Conservation (phyloP, 2,888 invertebrate species). For the Onthophagus sagittarius region DNA sequence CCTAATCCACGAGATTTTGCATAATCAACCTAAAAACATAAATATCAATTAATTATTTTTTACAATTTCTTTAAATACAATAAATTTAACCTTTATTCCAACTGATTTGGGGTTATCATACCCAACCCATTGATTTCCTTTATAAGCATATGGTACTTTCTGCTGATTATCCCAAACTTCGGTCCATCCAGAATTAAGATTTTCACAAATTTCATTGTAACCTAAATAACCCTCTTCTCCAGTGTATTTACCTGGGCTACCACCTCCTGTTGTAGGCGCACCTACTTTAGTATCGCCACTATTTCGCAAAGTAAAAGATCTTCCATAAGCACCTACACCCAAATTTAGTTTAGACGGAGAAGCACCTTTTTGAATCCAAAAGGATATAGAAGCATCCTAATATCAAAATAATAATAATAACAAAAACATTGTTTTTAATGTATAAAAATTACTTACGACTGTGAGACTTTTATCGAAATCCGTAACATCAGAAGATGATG, state of each 20-base stretch:
- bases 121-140: too few species aligned
- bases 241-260: slow-evolving; percentile 62
- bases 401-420: neutral
- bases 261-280: slow-evolving; percentile 56
- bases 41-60: too few species aligned
- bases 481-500: slow-evolving; percentile 47
- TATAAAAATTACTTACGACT: too few species aligned
- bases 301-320: slow-evolving; percentile 57
- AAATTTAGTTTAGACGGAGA: slow-evolving; percentile 61
- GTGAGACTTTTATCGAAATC: too few species aligned
- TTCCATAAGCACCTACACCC: slow-evolving; percentile 68
- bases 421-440: too few species aligned
- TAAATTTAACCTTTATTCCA: neutral
- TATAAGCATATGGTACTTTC: neutral
- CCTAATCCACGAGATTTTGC: neutral
- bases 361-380: slow-evolving; percentile 56
- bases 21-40: neutral
- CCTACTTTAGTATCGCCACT: slow-evolving; percentile 50
- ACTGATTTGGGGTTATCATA: neutral
- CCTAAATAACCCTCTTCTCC: slow-evolving; percentile 50
- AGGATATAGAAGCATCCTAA: slow-evolving; percentile 39
- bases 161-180: neutral
- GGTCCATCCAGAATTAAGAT: neutral
- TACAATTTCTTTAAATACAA: too few species aligned
- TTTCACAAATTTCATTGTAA: slow-evolving; percentile 31